Conservation (phyloP, 2,888 invertebrate species). For the Nymphalis c-album region DNA sequence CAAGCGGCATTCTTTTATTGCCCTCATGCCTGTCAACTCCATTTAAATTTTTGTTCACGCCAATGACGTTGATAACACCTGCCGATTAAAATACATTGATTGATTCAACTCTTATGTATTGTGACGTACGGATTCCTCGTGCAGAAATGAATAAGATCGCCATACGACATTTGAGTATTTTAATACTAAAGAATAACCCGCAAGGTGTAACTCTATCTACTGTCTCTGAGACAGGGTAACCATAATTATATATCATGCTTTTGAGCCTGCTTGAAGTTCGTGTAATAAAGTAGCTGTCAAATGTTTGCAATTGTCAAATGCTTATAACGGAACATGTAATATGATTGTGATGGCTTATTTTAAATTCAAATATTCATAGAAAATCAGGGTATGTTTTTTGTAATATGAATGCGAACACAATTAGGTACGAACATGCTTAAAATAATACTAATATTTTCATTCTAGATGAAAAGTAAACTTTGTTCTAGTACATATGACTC, state of each 20-base stretch:
- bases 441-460: too few species aligned
- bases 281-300: not conserved
- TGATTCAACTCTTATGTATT: slow-evolving; percentile 23
- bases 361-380: too few species aligned
- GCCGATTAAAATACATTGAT: slow-evolving; percentile 18
- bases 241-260: slow-evolving; percentile 24
- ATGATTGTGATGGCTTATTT: not conserved
- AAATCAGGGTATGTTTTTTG: too few species aligned
- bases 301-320: not conserved
- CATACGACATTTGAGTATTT: slow-evolving; percentile 24
- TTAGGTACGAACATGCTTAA: too few species aligned
- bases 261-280: not conserved
- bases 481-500: too few species aligned
- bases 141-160: slow-evolving; percentile 36
- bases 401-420: too few species aligned
- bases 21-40: slow-evolving; percentile 18
- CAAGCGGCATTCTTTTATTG: slow-evolving; percentile 17
- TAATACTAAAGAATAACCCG: slow-evolving; percentile 30
- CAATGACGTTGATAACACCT: slow-evolving; percentile 16
- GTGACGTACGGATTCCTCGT: slow-evolving; percentile 31
- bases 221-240: slow-evolving; percentile 27
- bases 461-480: too few species aligned
- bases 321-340: too few species aligned
- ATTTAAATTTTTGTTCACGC: slow-evolving; percentile 20
- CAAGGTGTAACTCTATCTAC: slow-evolving; percentile 35